Base-by-base conservation (phyloP, 1,140 invertebrate species). In the Cephus cinctus region DNA sequence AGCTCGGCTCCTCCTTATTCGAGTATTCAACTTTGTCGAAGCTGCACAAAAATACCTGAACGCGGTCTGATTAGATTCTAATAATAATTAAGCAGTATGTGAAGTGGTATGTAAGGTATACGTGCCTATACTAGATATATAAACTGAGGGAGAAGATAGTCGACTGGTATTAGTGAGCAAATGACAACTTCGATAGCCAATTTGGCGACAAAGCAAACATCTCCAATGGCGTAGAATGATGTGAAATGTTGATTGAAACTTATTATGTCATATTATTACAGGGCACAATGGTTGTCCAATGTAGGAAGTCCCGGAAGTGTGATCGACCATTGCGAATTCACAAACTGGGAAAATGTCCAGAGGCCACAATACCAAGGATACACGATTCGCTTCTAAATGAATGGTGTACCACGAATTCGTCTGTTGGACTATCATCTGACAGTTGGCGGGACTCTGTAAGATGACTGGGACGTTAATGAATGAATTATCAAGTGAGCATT, bases 291-390 rank as follows among this genome's bases (percentile, higher is more conserved):
- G 92, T 71, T 95, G 32, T 86, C 85, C 9, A 87, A 83, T 21
- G 87, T 86, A 6, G 92, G 92, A 15, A 90, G 89, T 50, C 91
- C 92, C 1, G 89, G 89, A 38, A 86, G 87, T 63, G 81, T 89
- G 73, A 92, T 95, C 48, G 85, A 93, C 50, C 83, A 82, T 34
- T 89, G 89, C 61, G 88, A 92, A 52, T 79, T 94, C 18, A 81
- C 80, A 34, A 92, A 93, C 69, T 88, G 87, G 82, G 85, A 89
- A 61, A 88, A 85, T 59, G 77, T 92, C 15, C 80, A 84, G n/a
- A 81, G 83, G 58, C 81, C 84, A 50, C 88, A 90, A 45, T 92
- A 90, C 70, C 82, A 83, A 63, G 85, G 85, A 51, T 95, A 92
- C 67, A 85, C 81, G 38, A 88, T 94, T 76, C 80, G 91, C 59